Conservation (phyloP, 2,888 invertebrate genomes). For the Harpagoxenus sublaevis region DNA sequence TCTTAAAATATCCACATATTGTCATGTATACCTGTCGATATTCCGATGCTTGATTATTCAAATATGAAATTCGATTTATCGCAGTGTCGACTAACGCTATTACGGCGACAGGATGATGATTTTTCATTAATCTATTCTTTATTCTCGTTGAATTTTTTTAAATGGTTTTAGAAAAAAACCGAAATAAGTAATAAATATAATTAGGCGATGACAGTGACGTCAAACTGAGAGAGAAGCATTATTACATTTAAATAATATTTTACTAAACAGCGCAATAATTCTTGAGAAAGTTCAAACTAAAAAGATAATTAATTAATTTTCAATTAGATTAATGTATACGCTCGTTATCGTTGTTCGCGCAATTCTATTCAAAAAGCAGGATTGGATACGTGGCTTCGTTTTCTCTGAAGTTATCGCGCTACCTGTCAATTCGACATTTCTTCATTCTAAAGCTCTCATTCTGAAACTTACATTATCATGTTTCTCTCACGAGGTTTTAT, state of each 20-base stretch:
- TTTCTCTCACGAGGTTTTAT: background rate
- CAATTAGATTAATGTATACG: background rate
- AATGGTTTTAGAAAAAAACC: background rate
- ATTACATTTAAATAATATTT: background rate
- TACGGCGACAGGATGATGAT: background rate
- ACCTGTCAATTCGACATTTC: constrained; percentile 36
- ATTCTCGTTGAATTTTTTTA: background rate
- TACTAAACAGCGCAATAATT: background rate
- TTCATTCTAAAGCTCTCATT: constrained; percentile 18
- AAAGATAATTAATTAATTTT: background rate
- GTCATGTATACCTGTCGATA: constrained; percentile 43
- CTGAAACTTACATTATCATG: constrained; percentile 16
- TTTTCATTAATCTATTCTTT: constrained; percentile 40
- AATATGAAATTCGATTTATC: constrained; percentile 48
- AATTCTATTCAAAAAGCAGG: constrained; percentile 6
- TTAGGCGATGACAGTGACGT: background rate
- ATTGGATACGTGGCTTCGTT: constrained; percentile 9
- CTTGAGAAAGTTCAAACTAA: background rate
- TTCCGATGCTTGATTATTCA: constrained; percentile 45
- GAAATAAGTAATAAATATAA: background rate
- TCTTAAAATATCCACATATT: constrained; percentile 46
- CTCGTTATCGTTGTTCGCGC: background rate
- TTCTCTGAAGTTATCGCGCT: constrained; percentile 14
- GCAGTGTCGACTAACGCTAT: constrained; percentile 7
- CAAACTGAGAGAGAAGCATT: background rate